These are phyloP conservation scores for Hydractinia symbiolongicarpus DNA, from an alignment of 30 jellyfish, hydroid and myxozoan genomes.

Conservation along the genomic window DNA sequence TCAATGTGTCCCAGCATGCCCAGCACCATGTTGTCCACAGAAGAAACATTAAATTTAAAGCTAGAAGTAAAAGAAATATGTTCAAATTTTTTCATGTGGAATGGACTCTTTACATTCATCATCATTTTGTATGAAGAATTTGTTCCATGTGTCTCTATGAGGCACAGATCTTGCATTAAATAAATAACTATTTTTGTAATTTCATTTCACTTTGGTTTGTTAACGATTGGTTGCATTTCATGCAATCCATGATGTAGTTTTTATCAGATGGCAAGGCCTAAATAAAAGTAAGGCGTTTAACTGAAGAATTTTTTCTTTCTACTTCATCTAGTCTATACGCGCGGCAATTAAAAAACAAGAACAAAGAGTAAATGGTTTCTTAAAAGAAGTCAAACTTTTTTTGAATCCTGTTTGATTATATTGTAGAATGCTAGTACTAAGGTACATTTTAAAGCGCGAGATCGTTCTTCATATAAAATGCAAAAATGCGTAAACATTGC, in stretches of 20 bases:
- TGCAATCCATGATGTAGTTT: constrained; percentile 1
- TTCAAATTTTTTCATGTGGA: constrained; percentile 33
- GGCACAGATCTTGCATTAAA: background rate
- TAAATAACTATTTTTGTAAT: constrained; percentile 9
- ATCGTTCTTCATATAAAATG: too few relatives aligned
- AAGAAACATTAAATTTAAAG: constrained; percentile 20
- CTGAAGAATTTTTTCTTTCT: too few relatives aligned
- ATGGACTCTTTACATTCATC: constrained; percentile 31
- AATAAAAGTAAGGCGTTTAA: constrained; percentile 17
- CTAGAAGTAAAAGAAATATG: background rate
- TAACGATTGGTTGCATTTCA: constrained; percentile 24
- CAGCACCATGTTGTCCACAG: constrained; percentile 90
- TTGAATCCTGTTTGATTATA: too few relatives aligned
- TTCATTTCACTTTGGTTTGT: constrained; percentile 19
- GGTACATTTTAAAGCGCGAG: too few relatives aligned
- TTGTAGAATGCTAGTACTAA: too few relatives aligned
- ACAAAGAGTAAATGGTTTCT: too few relatives aligned
- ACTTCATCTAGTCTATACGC: too few relatives aligned
- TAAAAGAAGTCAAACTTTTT: too few relatives aligned
- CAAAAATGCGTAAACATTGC: too few relatives aligned
- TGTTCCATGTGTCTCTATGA: constrained; percentile 19
- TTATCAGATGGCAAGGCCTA: constrained; percentile 15
- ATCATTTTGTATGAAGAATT: constrained; percentile 29
- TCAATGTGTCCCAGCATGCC: constrained; percentile 97
- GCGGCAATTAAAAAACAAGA: too few relatives aligned